Evolutionary conservation across 2,888 invertebrate genomes (phyloP), one percentile per base, ranked within the genome.

Genomic region (Diaprepes abbreviatus): DNA sequence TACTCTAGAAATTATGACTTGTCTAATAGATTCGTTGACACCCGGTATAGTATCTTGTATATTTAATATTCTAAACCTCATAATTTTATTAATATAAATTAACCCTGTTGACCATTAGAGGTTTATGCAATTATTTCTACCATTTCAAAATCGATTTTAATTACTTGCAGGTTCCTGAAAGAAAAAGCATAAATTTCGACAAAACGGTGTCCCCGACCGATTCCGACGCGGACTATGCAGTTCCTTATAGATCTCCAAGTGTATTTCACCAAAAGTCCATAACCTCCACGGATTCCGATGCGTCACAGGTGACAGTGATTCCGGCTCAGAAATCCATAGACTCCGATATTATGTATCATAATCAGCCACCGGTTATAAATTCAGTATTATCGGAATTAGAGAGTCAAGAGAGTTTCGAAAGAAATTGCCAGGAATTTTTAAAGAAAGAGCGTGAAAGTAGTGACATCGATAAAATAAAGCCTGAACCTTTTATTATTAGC

Each of bases 361-460:
- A 73, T 24, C 77, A 77, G 50, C 70, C 73, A 38, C 75, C 78
- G 65, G 79, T 81, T 35, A 81, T 79, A 31, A 83, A 82, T 75
- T 80, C 83, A 31, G 81, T 82, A 38, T 74, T 84, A 60, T 79
- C 83, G 3, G 83, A 84, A 55, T 74, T 84, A 57, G 85, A 85
- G 55, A 80, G 80, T 50, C 82, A 81, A 67, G 83, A 82, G 63
- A 78, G 77, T 73, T 76, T 73, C 63, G 81, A 81, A 12, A 70
- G 63, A 17, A 70, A 68, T 40, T 76, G 81, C 83, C 48, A 57
- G 14, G 10, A 52, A 85, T 85, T 87, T 87, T 66, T 78, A 72
- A 86, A 87, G 5, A 87, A 87, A 63, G 87, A 88, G 74, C 87
- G 87, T 78, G 87, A 86, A 33, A 66, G 54, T 74, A 71, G 73